Conservation (phyloP, 2,888 invertebrate genomes). For the Cataglyphis albicans region DNA sequence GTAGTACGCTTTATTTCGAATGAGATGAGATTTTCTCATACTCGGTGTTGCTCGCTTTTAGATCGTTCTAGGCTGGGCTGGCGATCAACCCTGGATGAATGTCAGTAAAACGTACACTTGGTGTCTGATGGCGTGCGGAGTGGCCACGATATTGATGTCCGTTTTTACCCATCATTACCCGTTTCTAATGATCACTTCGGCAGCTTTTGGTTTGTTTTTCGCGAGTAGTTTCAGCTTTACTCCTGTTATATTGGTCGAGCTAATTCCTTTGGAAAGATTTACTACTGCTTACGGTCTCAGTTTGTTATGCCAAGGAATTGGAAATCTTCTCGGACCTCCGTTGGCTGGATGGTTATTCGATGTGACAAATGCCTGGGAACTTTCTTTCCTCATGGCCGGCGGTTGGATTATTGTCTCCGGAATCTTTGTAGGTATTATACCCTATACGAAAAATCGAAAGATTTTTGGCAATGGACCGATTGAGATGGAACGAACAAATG, state of each 20-base stretch:
- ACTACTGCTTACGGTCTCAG: slow-evolving; percentile 97
- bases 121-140: slow-evolving; percentile 91
- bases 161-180: slow-evolving; percentile 87
- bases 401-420: slow-evolving; percentile 94
- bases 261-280: slow-evolving; percentile 96
- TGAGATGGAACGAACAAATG: slow-evolving; percentile 85
- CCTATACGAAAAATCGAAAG: slow-evolving; percentile 89
- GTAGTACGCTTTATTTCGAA: not conserved
- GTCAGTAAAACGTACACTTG: slow-evolving; percentile 93
- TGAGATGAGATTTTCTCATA: not conserved
- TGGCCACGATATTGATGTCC: slow-evolving; percentile 89
- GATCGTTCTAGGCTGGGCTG: slow-evolving; percentile 95
- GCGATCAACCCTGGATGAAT: slow-evolving; percentile 94
- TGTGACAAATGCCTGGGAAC: slow-evolving; percentile 90
- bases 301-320: slow-evolving; percentile 96
- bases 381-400: slow-evolving; percentile 93
- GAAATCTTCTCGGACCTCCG: slow-evolving; percentile 96
- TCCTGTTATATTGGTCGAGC: slow-evolving; percentile 94
- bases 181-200: slow-evolving; percentile 87
- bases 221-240: slow-evolving; percentile 97
- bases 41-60: slow-evolving; percentile 79
- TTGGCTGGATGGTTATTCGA: slow-evolving; percentile 93
- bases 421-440: slow-evolving; percentile 89
- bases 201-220: slow-evolving; percentile 95
- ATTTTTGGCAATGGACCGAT: slow-evolving; percentile 88